Evolutionary conservation across 2,888 invertebrate species (phyloP), one percentile per base, ranked within the genome.

Genomic region (Odontocerum albicorne): DNA sequence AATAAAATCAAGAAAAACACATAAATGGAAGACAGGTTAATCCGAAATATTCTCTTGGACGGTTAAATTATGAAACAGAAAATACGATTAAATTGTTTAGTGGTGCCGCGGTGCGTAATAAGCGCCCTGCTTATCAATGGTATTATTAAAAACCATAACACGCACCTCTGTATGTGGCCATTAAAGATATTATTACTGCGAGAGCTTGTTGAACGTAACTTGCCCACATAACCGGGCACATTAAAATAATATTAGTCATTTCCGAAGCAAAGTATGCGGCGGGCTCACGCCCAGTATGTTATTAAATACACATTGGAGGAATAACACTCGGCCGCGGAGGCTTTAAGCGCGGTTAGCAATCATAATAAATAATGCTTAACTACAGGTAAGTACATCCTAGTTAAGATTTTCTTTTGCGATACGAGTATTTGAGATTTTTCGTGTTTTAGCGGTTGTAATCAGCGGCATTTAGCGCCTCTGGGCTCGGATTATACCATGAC

Each of bases 131-230:
- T 52, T 52, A 52, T 52, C 52, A 17, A 13, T 21, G 20, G 12
- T 32, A 15, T 52, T 52, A 52, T 52, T 52, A 52, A 52, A 52
- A 44, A 44, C 44, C 36, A 44, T 22, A 52, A 44, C 52, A 52
- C 52, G 52, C 52, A 52, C 36, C 36, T 43, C 43, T 32, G 15
- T 39, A 20, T 43, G 43, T 6, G 43, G 43, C 27, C 27, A 21
- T 43, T 43, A 43, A 22, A 22, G 6, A 10, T 21, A 22, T 22
- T 12, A 42, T 42, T 42, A 22, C 17, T 21, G 17, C 15, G 19
- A 12, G 12, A 8, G 6, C 13, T 36, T 36, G 36, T 15, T 36
- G 12, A 13, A 15, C 8, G 36, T 15, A 12, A 15, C 12, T 8
- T 36, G 36, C 36, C 7, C 36, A 12, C 15, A 36, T 36, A 36